Evolutionary conservation across 1,140 invertebrate species (phyloP).

Genomic region (Galendromus occidentalis): DNA sequence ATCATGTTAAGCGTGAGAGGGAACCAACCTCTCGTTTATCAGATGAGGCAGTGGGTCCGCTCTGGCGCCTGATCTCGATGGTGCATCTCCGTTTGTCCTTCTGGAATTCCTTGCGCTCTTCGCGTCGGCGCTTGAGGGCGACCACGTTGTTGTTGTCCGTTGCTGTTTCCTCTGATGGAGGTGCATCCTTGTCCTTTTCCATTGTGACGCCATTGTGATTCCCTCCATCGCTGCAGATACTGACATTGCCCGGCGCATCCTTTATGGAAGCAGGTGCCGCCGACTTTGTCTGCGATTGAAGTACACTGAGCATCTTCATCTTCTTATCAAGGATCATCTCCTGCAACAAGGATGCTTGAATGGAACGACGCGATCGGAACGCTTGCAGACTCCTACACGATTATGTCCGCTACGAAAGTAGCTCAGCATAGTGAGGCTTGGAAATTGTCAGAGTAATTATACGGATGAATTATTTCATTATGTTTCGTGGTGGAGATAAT

Average conservation of each 20-base stretch:
- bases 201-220: not conserved
- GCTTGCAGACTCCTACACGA: too few species aligned
- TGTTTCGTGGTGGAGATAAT: too few species aligned
- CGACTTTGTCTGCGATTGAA: not conserved
- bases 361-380: too few species aligned
- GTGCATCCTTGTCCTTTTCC: not conserved
- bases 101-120: not conserved
- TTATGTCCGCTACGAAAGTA: too few species aligned
- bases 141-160: not conserved
- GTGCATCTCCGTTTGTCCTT: conserved; percentile 8
- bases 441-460: too few species aligned
- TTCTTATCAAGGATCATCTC: conserved; percentile 7
- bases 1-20: too few species aligned
- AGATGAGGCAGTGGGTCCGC: conserved; percentile 5
- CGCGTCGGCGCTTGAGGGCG: not conserved
- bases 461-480: too few species aligned
- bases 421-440: too few species aligned
- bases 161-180: not conserved
- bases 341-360: not conserved
- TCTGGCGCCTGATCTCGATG: not conserved
- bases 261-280: not conserved
- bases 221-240: not conserved
- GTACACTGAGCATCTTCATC: not conserved
- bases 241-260: not conserved
- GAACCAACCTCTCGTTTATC: not conserved